Conservation (phyloP, 2,888 invertebrate species). For the Ophion costatus region DNA sequence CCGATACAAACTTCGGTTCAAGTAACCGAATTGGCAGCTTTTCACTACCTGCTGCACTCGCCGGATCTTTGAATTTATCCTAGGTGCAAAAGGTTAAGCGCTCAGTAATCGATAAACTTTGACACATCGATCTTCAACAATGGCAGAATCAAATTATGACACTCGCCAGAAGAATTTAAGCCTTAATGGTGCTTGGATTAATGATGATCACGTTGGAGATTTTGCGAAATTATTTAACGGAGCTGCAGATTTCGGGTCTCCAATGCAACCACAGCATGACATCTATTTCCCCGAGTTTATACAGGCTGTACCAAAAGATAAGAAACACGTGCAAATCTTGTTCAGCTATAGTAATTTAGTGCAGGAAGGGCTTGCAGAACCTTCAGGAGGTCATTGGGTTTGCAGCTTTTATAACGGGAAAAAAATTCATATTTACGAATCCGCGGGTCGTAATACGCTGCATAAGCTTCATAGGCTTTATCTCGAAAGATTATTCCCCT, state of each 20-base stretch:
- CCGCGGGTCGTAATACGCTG: conserved; percentile 23
- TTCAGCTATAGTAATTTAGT: conserved; percentile 44
- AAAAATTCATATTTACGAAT: conserved; percentile 60
- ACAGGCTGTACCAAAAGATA: conserved; percentile 36
- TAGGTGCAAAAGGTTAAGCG: too few species aligned
- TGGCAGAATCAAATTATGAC: background rate
- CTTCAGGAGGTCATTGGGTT: conserved; percentile 50
- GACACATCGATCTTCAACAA: too few species aligned
- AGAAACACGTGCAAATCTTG: conserved; percentile 64
- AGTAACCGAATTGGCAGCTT: too few species aligned
- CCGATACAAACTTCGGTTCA: too few species aligned
- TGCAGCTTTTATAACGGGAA: conserved; percentile 54
- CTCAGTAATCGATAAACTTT: too few species aligned
- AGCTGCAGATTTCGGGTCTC: conserved; percentile 40
- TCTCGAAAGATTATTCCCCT: conserved; percentile 47
- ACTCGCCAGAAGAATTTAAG: background rate
- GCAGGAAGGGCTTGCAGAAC: background rate
- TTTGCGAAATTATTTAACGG: conserved; percentile 37
- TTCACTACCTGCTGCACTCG: too few species aligned
- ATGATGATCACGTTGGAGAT: conserved; percentile 49
- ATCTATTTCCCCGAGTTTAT: conserved; percentile 38
- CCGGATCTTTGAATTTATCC: too few species aligned
- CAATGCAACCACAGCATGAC: conserved; percentile 1
- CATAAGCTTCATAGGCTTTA: conserved; percentile 51
- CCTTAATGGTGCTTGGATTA: conserved; percentile 15